Evolutionary conservation across 1,140 invertebrate species (phyloP), one percentile per base, ranked within the genome.

Genomic region (Drosophila ficusphila): DNA sequence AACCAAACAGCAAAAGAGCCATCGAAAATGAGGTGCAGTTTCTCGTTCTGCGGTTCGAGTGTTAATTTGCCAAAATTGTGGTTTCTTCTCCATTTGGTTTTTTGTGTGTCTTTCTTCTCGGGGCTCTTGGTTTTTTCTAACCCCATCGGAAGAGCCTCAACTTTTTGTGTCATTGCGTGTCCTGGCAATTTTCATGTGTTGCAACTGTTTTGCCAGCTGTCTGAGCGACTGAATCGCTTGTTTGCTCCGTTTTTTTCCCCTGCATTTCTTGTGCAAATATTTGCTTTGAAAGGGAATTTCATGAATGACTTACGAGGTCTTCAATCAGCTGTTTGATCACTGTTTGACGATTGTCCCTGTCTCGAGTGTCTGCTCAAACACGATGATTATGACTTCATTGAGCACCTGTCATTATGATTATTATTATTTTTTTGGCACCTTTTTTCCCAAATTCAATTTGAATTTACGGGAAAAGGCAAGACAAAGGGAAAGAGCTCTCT

Each of bases 61-160:
- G 82, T 69, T 88, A 88, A 88, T 82, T 88, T 88, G 82, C 64
- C 83, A 78, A 88, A 67, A 82, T 78, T 82, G 82, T 52, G 77
- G 82, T 76, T 82, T 64, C 49, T 72, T 38, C 11, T 75, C 18
- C 6, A 8, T 42, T 53, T 34, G 18, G n/a, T 21, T 46, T 46
- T 57, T n/a, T 19, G n/a, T n/a, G 18, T 34, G 8, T 46, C 12
- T 29, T 31, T 57, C n/a, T 31, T 18, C 27, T 2, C 27, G 9
- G 23, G 4, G 16, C 4, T 46, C 33, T 49, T 23, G 33, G 42
- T 44, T 48, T 52, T 39, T 81, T 81, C 65, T 75, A 82, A 86
- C 53, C 52, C 41, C 54, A 76, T 78, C 75, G 12, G 33, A 4
- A 16, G 12, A 12, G 29, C 47, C 21, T 23, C 14, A 12, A 8